These are phyloP conservation scores for Drosophila lini DNA, from an alignment of 1,140 invertebrate genomes.

Conservation along the genomic window DNA sequence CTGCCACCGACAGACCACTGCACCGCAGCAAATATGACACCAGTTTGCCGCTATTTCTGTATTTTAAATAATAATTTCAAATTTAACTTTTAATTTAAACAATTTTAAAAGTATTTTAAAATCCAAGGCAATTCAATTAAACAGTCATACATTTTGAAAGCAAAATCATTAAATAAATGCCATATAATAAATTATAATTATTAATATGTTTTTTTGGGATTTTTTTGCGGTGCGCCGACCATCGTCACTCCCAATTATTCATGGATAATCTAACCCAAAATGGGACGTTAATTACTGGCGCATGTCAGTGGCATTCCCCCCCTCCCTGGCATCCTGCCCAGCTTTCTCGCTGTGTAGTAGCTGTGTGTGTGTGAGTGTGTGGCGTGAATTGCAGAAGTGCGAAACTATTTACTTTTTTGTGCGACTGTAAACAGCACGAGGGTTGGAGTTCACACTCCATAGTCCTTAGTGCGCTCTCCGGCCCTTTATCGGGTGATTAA, in stretches of 20 bases:
- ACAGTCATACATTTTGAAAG: background rate
- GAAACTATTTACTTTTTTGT: constrained; percentile 46
- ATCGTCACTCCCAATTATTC: constrained; percentile 77
- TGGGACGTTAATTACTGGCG: constrained; percentile 84
- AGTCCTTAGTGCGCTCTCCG: constrained; percentile 24
- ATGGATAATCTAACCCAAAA: constrained; percentile 84
- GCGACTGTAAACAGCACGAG: constrained; percentile 35
- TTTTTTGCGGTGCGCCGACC: constrained; percentile 25
- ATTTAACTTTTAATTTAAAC: background rate
- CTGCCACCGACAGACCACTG: constrained; percentile 7
- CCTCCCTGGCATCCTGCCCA: background rate
- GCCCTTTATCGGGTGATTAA: constrained; percentile 61
- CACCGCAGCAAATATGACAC: background rate
- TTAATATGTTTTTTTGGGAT: too few species aligned
- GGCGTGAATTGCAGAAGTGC: constrained; percentile 47
- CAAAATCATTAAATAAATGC: background rate
- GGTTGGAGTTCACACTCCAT: background rate
- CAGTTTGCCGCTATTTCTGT: background rate
- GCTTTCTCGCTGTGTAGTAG: constrained; percentile 8
- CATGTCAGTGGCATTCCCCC: constrained; percentile 67
- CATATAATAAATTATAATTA: background rate
- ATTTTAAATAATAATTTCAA: background rate
- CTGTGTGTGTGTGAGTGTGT: constrained; percentile 21
- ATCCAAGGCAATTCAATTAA: too few species aligned
- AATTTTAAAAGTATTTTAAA: background rate